Percentiles rank a stretch among this genome's conserved stretches.
phyloP scores from a whole-genome alignment of 2,797 vertebrate species.

The Phyllotis vaccarum region DNA sequence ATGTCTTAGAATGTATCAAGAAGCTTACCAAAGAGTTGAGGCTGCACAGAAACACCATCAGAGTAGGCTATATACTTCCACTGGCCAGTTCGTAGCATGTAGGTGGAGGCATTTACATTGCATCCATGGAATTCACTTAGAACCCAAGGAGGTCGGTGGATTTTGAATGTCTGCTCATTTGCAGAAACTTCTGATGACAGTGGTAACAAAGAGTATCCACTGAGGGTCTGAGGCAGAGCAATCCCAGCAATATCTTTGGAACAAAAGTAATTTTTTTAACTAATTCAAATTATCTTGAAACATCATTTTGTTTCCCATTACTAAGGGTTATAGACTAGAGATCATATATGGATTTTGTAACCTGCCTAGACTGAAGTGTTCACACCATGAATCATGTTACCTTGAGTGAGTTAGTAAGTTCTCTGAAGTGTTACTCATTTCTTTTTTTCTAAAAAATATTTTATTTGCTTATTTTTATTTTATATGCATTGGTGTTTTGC shows the following conservation, averaged over 20 bases:
- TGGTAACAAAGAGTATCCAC: conserved; percentile 94
- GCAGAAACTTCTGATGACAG: conserved; percentile 83
- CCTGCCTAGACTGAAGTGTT: neutral
- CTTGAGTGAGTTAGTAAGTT: neutral
- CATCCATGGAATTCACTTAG: conserved; percentile 98
- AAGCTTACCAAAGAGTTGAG: conserved; percentile 95
- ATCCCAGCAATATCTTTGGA: conserved; percentile 92
- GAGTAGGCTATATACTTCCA: conserved; percentile 97
- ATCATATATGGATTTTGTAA: neutral
- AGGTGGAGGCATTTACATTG: conserved; percentile 95
- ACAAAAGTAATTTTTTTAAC: conserved; percentile 5
- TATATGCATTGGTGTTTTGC: neutral
- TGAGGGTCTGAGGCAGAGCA: conserved; percentile 88
- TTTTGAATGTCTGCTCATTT: conserved; percentile 7
- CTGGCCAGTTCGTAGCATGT: conserved; percentile 93
- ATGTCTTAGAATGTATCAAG: neutral
- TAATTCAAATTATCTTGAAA: conserved; percentile 33
- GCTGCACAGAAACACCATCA: conserved; percentile 91
- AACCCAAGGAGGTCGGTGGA: conserved; percentile 90
- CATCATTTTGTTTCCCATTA: neutral
- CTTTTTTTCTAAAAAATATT: neutral
- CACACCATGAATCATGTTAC: neutral
- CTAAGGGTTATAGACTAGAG: conserved; percentile 6
- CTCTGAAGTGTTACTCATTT: neutral
- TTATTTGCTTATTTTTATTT: neutral